Evolutionary conservation across 2,888 invertebrate genomes (phyloP), one percentile per base, ranked within the genome.

Genomic region (Eilema sororculum): DNA sequence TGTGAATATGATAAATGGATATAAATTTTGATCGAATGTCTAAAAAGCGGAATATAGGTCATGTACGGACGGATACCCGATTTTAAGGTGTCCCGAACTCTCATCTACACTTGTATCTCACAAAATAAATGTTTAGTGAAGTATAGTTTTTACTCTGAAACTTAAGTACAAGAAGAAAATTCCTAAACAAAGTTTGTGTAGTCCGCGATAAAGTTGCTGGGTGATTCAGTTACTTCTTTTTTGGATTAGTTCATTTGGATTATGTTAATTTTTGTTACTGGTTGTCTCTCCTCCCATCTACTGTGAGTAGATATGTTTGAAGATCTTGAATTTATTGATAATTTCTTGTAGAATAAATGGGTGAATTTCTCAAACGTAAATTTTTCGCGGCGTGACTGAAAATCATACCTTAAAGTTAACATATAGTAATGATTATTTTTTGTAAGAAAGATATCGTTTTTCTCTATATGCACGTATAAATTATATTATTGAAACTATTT

Each of bases 1-100:
- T 78, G 73, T 73, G 74, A 81, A 81, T 65, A 63, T 70, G 74
- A 82, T 77, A 76, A 77, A 80, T 79, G 71, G 67, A 74, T 75
- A 65, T 63, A 72, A 65, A 80, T 70, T 66, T 77, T 70, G 73
- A 80, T 75, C 68, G 78, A 69, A 67, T 73, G 63, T 60, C 52
- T 59, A 74, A 66, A 57, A 64, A 71, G 22, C 58, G 60, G 72
- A 78, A 78, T 67, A 72, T 74, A 61, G 76, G 78, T 80, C 68
- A 72, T 20, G 58, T 65, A 2, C 4, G 9, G 30, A 52, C 6
- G 56, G 65, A 58, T 41, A 66, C 25, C 20, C 22, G 24, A 30
- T 59, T 67, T 67, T 24, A 13, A n/a, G 25, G 13, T 22, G 12
- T 25, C 37, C 41, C 5, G 16, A 6, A 37, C n/a, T 66, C 10